Evolutionary conservation across 2,888 invertebrate genomes (phyloP).

Genomic region (Pimpla rufipes): DNA sequence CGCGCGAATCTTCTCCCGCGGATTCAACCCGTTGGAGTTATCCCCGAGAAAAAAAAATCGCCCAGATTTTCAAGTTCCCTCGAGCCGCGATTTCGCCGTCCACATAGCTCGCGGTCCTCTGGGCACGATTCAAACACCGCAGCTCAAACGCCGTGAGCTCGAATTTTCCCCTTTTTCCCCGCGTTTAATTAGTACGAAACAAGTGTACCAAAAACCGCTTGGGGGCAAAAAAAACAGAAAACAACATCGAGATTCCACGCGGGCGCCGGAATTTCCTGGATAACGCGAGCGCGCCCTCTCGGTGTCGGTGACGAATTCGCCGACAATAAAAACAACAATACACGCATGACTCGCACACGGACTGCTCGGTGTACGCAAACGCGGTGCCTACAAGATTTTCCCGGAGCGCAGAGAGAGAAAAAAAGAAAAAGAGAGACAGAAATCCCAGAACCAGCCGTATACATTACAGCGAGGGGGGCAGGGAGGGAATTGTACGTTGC

Average conservation of each 20-base stretch:
- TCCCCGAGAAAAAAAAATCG: too few relatives aligned
- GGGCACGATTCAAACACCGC: background rate
- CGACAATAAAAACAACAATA: slow-evolving; percentile 41
- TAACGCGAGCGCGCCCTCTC: slow-evolving; percentile 8
- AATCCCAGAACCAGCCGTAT: slow-evolving; percentile 17
- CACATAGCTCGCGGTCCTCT: background rate
- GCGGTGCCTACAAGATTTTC: slow-evolving; percentile 40
- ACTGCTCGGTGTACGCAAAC: slow-evolving; percentile 40
- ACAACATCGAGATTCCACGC: background rate
- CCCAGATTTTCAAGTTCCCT: too few relatives aligned
- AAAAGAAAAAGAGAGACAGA: too few relatives aligned
- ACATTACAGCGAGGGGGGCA: slow-evolving; percentile 12
- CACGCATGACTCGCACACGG: background rate
- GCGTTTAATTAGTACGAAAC: slow-evolving; percentile 36
- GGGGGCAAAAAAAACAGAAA: background rate
- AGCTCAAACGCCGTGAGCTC: too few relatives aligned
- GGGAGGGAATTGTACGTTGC: slow-evolving; percentile 43
- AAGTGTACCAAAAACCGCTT: slow-evolving; percentile 11
- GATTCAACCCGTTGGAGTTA: too few relatives aligned
- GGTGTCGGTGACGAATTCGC: slow-evolving; percentile 28
- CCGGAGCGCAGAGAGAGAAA: background rate
- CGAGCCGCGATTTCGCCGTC: too few relatives aligned
- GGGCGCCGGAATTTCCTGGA: slow-evolving; percentile 37
- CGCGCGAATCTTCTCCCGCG: too few relatives aligned
- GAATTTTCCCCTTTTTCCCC: background rate